Evolutionary conservation across 2,113 vertebrate genomes (phyloP).

Genomic region (Neomonachus schauinslandi): DNA sequence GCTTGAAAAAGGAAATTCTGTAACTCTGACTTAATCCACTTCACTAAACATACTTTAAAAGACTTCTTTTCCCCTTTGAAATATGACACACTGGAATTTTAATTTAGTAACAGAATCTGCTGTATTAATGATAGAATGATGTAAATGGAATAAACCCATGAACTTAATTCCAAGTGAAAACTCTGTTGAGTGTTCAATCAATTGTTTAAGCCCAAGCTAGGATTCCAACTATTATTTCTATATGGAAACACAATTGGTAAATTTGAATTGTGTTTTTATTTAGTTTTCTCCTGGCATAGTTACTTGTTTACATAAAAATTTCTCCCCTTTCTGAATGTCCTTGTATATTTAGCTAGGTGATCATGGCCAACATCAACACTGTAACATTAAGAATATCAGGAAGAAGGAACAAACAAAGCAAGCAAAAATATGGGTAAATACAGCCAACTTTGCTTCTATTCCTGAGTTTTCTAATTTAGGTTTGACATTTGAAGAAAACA

Average conservation of each 20-base stretch:
- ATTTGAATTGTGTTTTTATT: neutral
- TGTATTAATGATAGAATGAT: neutral
- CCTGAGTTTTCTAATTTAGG: neutral
- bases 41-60: constrained; percentile 60
- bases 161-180: neutral
- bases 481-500: neutral
- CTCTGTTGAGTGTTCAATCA: neutral
- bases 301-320: neutral
- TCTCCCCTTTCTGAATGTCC: neutral
- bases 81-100: constrained; percentile 33
- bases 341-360: neutral
- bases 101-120: neutral
- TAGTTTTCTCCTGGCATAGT: neutral
- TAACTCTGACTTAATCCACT: constrained; percentile 65
- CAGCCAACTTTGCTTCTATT: neutral
- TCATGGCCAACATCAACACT: neutral
- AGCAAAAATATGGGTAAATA: neutral
- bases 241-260: neutral
- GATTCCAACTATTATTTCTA: neutral
- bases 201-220: neutral
- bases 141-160: neutral
- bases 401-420: neutral
- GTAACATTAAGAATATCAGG: too few species aligned
- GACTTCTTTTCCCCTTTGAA: neutral
- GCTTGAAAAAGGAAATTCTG: constrained; percentile 70